Evolutionary conservation across 2,113 vertebrate genomes (phyloP), one percentile per base, ranked within the genome.

Genomic region (Motacilla tschutschensis): DNA sequence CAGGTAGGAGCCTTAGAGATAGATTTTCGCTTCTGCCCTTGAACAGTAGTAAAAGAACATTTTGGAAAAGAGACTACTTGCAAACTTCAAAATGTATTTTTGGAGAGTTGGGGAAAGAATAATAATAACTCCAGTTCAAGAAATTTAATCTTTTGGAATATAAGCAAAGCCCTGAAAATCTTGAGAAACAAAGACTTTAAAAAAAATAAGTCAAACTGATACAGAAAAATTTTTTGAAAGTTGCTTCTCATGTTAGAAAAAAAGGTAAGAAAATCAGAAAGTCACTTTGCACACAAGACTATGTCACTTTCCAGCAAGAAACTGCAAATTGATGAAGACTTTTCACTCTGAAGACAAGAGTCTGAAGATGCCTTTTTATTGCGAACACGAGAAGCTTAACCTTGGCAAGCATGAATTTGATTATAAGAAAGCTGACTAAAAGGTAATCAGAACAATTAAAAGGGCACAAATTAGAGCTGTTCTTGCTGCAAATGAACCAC

Each of bases 371-470:
- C 9, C 50, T 59, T 90, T 58, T 20, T 29, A 7, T 38, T 26
- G 20, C 72, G 33, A 25, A 10, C 58, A 78, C 20, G 26, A 66
- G 35, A 65, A 77, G 3, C 8, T 54, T 89, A 59, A 57, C 7
- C 40, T 64, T 78, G 33, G 22, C n/a, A 80, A 89, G 44, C 40
- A 40, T 35, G 12, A 87, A 29, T 74, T 74, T 87, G 57, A 53
- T 59, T 74, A 12, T 41, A 75, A 73, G 43, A 65, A 65, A 78
- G 5, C 3, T 47, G 71, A 87, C 58, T 62, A 63, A 38, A 75
- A 82, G 35, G 8, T 48, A 93, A 89, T 60, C 65, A 84, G 65
- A 72, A 60, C 91, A 91, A 93, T 62, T 63, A 79, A 55, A 66
- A 80, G 53, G 21, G 46, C 58, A 73, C 35, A 66, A 14, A 72